These are phyloP conservation scores for Lissonota sp. DNA, from an alignment of 2,888 invertebrate species.

Conservation along the genomic window DNA sequence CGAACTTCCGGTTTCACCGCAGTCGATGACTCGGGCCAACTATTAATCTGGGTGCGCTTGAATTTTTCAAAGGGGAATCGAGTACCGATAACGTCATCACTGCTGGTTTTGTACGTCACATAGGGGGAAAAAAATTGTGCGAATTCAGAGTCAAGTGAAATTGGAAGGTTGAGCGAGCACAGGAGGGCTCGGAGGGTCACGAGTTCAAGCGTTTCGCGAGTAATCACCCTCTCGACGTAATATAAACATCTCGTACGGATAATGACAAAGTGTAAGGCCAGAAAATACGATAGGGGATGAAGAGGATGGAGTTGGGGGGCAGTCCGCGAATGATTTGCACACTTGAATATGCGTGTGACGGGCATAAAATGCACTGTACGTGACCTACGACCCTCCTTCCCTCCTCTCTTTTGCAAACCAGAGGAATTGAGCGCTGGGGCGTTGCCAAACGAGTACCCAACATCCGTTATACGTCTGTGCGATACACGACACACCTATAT, in stretches of 20 bases:
- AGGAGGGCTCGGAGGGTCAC: slow-evolving; percentile 20
- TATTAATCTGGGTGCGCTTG: slow-evolving; percentile 15
- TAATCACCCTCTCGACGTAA: slow-evolving; percentile 43
- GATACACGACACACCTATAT: not conserved
- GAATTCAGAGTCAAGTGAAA: too few species aligned
- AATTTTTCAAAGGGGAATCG: too few species aligned
- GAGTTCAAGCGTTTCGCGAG: slow-evolving; percentile 41
- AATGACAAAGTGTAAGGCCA: slow-evolving; percentile 60
- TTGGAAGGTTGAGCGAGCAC: not conserved
- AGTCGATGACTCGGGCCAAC: slow-evolving; percentile 65
- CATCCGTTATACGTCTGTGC: not conserved
- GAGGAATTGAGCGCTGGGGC: slow-evolving; percentile 33
- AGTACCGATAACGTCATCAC: too few species aligned
- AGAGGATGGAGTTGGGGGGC: too few species aligned
- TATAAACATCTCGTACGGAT: slow-evolving; percentile 58
- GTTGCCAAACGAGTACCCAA: slow-evolving; percentile 51
- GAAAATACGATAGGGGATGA: slow-evolving; percentile 31
- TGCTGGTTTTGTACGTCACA: too few species aligned
- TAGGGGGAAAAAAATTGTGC: too few species aligned
- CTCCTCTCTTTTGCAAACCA: not conserved
- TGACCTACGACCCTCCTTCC: slow-evolving; percentile 48
- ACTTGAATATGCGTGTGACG: slow-evolving; percentile 57
- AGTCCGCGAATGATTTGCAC: not conserved
- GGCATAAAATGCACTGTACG: slow-evolving; percentile 55
- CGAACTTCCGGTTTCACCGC: slow-evolving; percentile 58